phyloP scores from a whole-genome alignment of 2,888 invertebrate species.

The Zygogramma bicolorata region DNA sequence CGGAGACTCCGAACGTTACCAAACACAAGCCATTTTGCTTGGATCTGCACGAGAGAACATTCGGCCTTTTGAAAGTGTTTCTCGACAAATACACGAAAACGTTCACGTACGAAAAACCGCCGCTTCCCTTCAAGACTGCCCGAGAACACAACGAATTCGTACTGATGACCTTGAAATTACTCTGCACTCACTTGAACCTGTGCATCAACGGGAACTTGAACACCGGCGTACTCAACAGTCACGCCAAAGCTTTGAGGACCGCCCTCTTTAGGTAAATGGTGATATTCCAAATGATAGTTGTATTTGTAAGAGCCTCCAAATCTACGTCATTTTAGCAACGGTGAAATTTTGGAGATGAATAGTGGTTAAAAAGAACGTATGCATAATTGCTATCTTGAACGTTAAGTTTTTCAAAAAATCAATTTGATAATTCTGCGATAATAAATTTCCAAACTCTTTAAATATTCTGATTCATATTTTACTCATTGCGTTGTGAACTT shows the following conservation, averaged over 20 bases:
- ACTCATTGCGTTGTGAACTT: too few relatives aligned
- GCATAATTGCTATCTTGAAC: too few relatives aligned
- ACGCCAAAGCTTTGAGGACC: constrained; percentile 70
- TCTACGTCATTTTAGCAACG: too few relatives aligned
- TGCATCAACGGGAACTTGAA: constrained; percentile 69
- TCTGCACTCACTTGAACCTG: constrained; percentile 72
- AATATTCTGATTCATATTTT: too few relatives aligned
- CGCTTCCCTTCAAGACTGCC: constrained; percentile 67
- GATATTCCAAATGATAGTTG: too few relatives aligned
- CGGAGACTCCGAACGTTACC: constrained; percentile 68
- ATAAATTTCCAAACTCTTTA: too few relatives aligned
- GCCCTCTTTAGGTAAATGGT: constrained; percentile 72
- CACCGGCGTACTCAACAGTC: constrained; percentile 67
- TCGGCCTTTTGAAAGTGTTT: constrained; percentile 69
- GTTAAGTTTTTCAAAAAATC: too few relatives aligned
- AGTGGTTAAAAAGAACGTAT: too few relatives aligned
- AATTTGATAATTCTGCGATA: too few relatives aligned
- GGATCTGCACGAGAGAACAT: constrained; percentile 73
- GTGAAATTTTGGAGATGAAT: too few relatives aligned
- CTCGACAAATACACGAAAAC: constrained; percentile 71
- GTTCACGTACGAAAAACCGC: constrained; percentile 66
- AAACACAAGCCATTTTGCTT: constrained; percentile 74
- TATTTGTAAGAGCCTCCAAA: too few relatives aligned
- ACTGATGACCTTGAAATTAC: constrained; percentile 69
- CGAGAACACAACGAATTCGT: constrained; percentile 72